These are phyloP conservation scores for Campoplex nolae DNA, from an alignment of 2,888 invertebrate species.

Conservation along the genomic window DNA sequence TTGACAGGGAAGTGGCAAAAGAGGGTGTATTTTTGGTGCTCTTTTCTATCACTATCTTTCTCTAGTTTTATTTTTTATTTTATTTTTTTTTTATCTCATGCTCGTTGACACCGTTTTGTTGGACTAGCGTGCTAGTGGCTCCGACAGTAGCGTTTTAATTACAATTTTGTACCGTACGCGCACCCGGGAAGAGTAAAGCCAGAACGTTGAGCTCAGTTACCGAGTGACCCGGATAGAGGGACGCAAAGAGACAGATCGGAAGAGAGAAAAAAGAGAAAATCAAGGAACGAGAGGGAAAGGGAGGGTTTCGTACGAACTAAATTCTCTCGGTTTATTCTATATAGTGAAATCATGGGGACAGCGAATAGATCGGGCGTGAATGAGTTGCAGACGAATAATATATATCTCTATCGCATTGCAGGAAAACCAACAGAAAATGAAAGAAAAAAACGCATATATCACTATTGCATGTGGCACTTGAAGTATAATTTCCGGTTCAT, in stretches of 20 bases:
- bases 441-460: slow-evolving; percentile 1
- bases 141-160: slow-evolving; percentile 72
- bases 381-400: slow-evolving; percentile 32
- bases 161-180: slow-evolving; percentile 61
- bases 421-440: neutral
- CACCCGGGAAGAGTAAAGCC: slow-evolving; percentile 37
- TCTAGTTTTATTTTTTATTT: neutral
- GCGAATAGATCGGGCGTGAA: slow-evolving; percentile 11
- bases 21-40: neutral
- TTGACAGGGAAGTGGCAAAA: slow-evolving; percentile 3
- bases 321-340: slow-evolving; percentile 33
- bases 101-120: slow-evolving; percentile 46
- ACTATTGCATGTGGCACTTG: slow-evolving; percentile 9
- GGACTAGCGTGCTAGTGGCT: slow-evolving; percentile 47
- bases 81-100: slow-evolving; percentile 5
- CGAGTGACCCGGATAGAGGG: slow-evolving; percentile 71
- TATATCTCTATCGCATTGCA: neutral
- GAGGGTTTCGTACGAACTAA: slow-evolving; percentile 59
- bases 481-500: slow-evolving; percentile 42
- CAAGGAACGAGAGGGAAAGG: neutral
- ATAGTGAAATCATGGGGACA: slow-evolving; percentile 49
- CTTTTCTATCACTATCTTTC: neutral
- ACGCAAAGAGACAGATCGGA: slow-evolving; percentile 1
- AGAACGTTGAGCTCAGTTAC: slow-evolving; percentile 66
- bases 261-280: neutral